Percentiles rank a stretch among this genome's conserved stretches.
Evolutionary conservation across 2,113 vertebrate species (phyloP).

Genomic region (Pristiophorus japonicus): DNA sequence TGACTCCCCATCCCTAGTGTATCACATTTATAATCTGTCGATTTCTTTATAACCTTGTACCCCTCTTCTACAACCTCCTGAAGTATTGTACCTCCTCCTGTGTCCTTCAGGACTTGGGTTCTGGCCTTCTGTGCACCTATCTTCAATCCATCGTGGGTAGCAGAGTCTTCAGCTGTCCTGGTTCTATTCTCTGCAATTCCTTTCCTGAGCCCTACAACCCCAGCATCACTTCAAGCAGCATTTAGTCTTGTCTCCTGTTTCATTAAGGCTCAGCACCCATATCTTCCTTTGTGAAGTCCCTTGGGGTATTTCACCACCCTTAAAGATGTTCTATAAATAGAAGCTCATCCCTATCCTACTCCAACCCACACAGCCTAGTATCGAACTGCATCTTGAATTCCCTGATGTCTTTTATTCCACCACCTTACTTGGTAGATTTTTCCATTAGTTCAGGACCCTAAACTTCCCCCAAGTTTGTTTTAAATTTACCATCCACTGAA

Average conservation of each 20-base stretch:
- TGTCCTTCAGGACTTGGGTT: background rate
- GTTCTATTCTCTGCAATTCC: background rate
- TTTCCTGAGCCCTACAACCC: background rate
- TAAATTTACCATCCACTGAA: background rate
- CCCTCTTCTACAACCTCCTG: background rate
- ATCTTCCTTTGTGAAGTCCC: background rate
- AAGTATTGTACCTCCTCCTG: background rate
- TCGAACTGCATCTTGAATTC: background rate
- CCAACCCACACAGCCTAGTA: background rate
- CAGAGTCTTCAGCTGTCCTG: background rate
- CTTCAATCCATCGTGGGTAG: background rate
- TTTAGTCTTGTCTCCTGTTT: background rate
- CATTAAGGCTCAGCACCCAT: background rate
- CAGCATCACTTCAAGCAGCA: background rate
- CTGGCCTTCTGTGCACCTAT: background rate
- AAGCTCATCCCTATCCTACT: background rate
- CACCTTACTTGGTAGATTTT: background rate
- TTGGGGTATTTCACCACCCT: background rate
- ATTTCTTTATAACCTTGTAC: background rate
- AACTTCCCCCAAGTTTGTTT: background rate
- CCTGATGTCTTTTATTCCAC: background rate
- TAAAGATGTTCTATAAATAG: background rate
- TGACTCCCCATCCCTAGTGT: background rate
- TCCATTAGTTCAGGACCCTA: background rate
- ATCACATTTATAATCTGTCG: background rate